Percentiles rank a stretch among this genome's conserved stretches.
These are phyloP conservation scores for Gryon sp. DNA, from an alignment of 1,140 invertebrate species.

Conservation along the genomic window DNA sequence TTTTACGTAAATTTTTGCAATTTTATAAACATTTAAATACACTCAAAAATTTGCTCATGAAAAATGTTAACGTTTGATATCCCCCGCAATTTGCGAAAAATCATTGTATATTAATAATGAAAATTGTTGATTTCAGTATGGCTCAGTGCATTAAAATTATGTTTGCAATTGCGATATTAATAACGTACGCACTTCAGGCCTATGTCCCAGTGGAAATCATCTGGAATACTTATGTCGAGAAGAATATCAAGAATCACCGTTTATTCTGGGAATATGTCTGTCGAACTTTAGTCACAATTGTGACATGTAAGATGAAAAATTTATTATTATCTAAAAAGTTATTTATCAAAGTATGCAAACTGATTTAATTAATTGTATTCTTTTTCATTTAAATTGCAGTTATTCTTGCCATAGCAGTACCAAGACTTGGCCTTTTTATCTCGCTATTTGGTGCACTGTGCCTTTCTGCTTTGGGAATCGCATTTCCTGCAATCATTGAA, in stretches of 20 bases:
- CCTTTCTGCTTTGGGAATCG: conserved; percentile 91
- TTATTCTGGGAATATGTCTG: conserved; percentile 84
- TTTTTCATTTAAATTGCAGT: conserved; percentile 84
- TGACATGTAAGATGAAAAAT: conserved; percentile 92
- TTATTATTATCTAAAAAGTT: too few species aligned
- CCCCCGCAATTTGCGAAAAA: too few species aligned
- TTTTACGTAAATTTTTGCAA: too few species aligned
- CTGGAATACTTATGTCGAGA: conserved; percentile 85
- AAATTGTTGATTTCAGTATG: conserved; percentile 64
- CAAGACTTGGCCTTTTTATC: conserved; percentile 92
- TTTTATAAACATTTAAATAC: too few species aligned
- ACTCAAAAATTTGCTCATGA: too few species aligned
- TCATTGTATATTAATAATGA: too few species aligned
- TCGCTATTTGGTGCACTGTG: conserved; percentile 93
- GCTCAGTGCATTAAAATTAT: conserved; percentile 88
- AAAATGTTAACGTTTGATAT: too few species aligned
- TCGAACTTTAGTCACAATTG: conserved; percentile 84
- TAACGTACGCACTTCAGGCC: conserved; percentile 91
- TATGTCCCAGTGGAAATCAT: conserved; percentile 94
- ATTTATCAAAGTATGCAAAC: neutral
- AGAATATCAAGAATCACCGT: conserved; percentile 70
- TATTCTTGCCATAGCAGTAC: conserved; percentile 87
- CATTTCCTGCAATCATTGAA: conserved; percentile 92
- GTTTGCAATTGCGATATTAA: conserved; percentile 89
- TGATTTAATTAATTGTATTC: neutral